phyloP scores from a whole-genome alignment of 2,797 vertebrate genomes.

The Coregonus sp. region DNA sequence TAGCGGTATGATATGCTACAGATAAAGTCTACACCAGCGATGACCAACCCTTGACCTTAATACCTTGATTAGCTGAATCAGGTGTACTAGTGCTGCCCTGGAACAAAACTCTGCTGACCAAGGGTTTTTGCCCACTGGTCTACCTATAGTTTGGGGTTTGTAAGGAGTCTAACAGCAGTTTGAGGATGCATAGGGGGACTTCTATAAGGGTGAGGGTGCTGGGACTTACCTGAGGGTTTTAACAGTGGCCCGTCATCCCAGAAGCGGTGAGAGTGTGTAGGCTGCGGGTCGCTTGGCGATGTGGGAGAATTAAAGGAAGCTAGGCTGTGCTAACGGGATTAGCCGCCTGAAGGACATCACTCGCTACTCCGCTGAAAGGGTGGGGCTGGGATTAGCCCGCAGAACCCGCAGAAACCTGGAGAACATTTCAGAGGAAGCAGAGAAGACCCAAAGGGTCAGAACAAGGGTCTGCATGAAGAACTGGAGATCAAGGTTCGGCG shows the following conservation, averaged over 20 bases:
- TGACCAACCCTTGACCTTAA: neutral
- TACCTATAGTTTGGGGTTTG: neutral
- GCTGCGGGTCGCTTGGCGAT: constrained; percentile 26
- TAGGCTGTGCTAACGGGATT: constrained; percentile 57
- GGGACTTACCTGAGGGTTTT: constrained; percentile 51
- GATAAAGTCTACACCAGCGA: neutral
- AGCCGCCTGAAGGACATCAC: constrained; percentile 39
- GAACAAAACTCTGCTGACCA: neutral
- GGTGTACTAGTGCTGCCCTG: neutral
- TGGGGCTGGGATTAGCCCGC: constrained; percentile 28
- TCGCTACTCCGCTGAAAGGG: constrained; percentile 18
- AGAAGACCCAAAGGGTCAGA: constrained; percentile 10
- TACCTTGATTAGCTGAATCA: neutral
- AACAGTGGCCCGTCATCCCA: constrained; percentile 48
- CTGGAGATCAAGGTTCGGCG: constrained; percentile 7
- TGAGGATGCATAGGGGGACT: neutral
- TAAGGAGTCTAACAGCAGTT: neutral
- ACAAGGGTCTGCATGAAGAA: neutral
- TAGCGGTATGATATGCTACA: neutral
- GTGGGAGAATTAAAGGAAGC: constrained; percentile 51
- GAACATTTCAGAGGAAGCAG: neutral
- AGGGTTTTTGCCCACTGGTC: neutral
- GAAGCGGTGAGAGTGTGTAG: constrained; percentile 24
- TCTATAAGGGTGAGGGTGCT: neutral
- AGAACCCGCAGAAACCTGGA: neutral